Percentiles rank a stretch among this genome's conserved stretches.
phyloP scores from a whole-genome alignment of 2,797 vertebrate genomes.

The Pygocentrus nattereri region DNA sequence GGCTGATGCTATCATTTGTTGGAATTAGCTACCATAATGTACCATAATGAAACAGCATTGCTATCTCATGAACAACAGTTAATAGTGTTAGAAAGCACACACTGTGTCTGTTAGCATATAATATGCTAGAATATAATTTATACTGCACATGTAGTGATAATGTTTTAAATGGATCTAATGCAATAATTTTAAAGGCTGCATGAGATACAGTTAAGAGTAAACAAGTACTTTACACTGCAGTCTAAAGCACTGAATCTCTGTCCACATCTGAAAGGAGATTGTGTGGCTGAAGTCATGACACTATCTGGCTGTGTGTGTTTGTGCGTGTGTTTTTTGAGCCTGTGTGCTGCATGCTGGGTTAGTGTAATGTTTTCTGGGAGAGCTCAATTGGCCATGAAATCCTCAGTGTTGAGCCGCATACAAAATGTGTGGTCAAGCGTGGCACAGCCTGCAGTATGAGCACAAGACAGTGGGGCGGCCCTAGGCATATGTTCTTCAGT shows the following conservation, averaged over 20 bases:
- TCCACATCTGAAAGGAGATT: constrained; percentile 26
- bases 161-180: not conserved
- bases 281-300: constrained; percentile 31
- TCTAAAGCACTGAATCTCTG: not conserved
- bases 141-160: not conserved
- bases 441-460: constrained; percentile 44
- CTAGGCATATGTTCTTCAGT: constrained; percentile 59
- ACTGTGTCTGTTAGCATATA: no score
- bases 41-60: no score
- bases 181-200: not conserved
- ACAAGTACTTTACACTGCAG: no score
- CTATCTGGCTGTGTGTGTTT: constrained; percentile 23
- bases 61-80: no score
- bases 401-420: constrained; percentile 56
- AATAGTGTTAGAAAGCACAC: no score
- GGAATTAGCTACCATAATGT: no score
- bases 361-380: constrained; percentile 40
- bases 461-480: constrained; percentile 42
- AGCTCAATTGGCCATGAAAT: constrained; percentile 66
- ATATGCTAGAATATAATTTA: not conserved
- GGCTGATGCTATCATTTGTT: no score
- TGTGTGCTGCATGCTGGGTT: constrained; percentile 43
- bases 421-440: constrained; percentile 60
- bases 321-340: constrained; percentile 26
- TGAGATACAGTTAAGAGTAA: not conserved